Evolutionary conservation across 2,113 vertebrate species (phyloP), one percentile per base, ranked within the genome.

Genomic region (Pseudolaguvia tuberculata): DNA sequence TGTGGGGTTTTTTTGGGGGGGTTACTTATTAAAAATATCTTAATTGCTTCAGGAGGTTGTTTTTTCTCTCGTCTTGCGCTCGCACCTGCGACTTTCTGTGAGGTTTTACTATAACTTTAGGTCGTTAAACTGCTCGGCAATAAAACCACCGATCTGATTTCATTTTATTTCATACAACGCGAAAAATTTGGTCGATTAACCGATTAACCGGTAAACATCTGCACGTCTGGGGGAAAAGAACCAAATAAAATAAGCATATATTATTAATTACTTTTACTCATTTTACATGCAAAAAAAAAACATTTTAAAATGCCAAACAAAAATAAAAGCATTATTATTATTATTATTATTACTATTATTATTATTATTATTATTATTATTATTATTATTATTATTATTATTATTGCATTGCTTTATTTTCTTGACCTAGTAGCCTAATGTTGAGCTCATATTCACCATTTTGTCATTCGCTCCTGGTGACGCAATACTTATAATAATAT

Each of bases 401-500:
- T 21, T 62, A 7, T 25, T 25, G 12, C 39, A 62, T 39, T 18
- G 4, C 20, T 14, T 1, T 25, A 67, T 27, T 66, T 25, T 67
- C 47, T 10, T 50, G 9, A 50, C 23, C n/a, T n/a, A 65, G n/a
- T 25, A 47, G 62, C 7, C 42, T 18, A 17, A 47, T 17, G 14
- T 9, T 25, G 21, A 45, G 59, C 31, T 62, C n/a, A 42, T 62
- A 18, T 39, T 42, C 31, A 21, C 31, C 35, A 63, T 42, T 42
- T 21, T 63, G 20, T 21, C 59, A 17, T 47, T 65, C 23, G 7
- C 5, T 70, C 31, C 31, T 15, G 14, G 21, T 70, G 68, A 70
- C 39, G 17, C 39, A 71, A 71, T 56, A 70, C 47, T 39, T 45
- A 27, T 67, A 67, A 29, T 50, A 67, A 67, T 50, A 67, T 50